Evolutionary conservation across 2,888 invertebrate species (phyloP).

Genomic region (Lacanobia oleracea): DNA sequence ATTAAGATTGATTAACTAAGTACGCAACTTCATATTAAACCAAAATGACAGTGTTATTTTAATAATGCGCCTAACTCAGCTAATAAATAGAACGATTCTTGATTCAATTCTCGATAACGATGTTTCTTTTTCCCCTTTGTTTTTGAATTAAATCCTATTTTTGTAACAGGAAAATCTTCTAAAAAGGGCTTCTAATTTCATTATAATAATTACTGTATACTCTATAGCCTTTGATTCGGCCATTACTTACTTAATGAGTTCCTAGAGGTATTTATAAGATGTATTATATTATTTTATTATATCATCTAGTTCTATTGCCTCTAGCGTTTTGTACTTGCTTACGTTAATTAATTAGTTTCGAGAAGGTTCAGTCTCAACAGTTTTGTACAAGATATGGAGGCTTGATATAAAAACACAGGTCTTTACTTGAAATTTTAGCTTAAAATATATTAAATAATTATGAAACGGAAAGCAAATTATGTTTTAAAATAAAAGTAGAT

Average conservation of each 20-base stretch:
- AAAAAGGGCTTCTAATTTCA: slow-evolving; percentile 27
- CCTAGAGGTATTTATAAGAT: slow-evolving; percentile 10
- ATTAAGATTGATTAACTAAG: slow-evolving; percentile 36
- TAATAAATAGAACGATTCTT: slow-evolving; percentile 38
- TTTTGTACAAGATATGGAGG: background rate
- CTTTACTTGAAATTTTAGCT: background rate
- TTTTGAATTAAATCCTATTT: slow-evolving; percentile 34
- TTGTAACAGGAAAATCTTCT: slow-evolving; percentile 43
- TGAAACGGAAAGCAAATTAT: background rate
- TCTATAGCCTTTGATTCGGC: slow-evolving; percentile 22
- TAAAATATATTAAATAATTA: background rate
- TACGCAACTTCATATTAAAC: slow-evolving; percentile 13
- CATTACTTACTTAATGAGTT: slow-evolving; percentile 29
- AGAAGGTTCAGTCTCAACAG: slow-evolving; percentile 3
- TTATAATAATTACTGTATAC: slow-evolving; percentile 41
- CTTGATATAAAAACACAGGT: slow-evolving; percentile 6
- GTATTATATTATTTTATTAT: slow-evolving; percentile 23
- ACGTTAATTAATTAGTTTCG: slow-evolving; percentile 49
- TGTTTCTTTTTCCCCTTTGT: slow-evolving; percentile 42
- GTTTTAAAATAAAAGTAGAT: background rate
- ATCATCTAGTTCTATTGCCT: slow-evolving; percentile 29
- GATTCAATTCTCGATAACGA: slow-evolving; percentile 45
- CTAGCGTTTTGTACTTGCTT: slow-evolving; percentile 28
- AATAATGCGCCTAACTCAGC: slow-evolving; percentile 34
- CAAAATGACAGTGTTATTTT: slow-evolving; percentile 23